phyloP scores from a whole-genome alignment of 2,888 invertebrate genomes.

The Polyploca ridens region DNA sequence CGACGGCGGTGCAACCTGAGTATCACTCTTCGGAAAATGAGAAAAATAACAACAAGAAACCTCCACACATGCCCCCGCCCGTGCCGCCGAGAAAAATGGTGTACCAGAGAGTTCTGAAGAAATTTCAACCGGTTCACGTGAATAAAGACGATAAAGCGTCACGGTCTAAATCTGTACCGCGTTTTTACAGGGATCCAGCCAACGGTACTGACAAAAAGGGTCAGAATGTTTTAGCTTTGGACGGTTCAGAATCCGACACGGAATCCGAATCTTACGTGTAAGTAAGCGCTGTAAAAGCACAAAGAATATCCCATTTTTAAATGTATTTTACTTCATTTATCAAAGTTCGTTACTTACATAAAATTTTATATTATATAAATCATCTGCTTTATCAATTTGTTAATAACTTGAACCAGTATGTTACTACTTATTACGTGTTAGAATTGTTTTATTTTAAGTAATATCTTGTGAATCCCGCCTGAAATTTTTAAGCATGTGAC shows the following conservation, averaged over 20 bases:
- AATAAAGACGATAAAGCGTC: conserved; percentile 83
- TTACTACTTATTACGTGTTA: conserved; percentile 39
- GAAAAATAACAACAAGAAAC: conserved; percentile 68
- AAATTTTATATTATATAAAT: not conserved
- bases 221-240: conserved; percentile 70
- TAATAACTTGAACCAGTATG: conserved; percentile 36
- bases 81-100: conserved; percentile 84
- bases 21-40: conserved; percentile 63
- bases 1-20: conserved; percentile 76
- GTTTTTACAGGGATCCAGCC: conserved; percentile 74
- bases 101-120: conserved; percentile 82
- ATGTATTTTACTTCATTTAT: not conserved
- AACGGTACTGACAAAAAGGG: conserved; percentile 64
- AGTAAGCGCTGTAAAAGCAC: conserved; percentile 23
- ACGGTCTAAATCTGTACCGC: conserved; percentile 77
- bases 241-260: conserved; percentile 79
- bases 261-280: conserved; percentile 82
- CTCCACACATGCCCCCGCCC: conserved; percentile 84
- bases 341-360: conserved; percentile 5
- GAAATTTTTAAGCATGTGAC: conserved; percentile 74
- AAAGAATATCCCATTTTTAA: not conserved
- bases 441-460: conserved; percentile 32
- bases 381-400: conserved; percentile 4
- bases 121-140: conserved; percentile 87
- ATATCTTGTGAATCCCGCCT: conserved; percentile 74